Conservation (phyloP, 2,888 invertebrate genomes). For the Metallyticus violacea region DNA sequence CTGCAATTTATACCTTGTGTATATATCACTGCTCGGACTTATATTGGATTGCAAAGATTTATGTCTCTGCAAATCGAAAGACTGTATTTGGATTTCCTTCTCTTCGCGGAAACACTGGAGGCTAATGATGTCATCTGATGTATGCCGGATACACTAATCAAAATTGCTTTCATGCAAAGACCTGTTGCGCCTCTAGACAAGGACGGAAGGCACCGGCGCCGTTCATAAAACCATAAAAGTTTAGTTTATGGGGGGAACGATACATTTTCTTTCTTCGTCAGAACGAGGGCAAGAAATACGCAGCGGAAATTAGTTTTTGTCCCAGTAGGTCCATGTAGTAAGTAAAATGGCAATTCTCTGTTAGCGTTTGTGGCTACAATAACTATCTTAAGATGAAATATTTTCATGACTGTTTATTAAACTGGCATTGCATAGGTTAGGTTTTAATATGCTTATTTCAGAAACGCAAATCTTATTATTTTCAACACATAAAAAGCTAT, state of each 20-base stretch:
- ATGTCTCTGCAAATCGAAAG: background rate
- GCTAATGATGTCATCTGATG: background rate
- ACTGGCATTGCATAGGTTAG: too few species aligned
- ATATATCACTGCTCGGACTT: background rate
- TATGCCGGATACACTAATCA: constrained; percentile 1
- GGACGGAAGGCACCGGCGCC: background rate
- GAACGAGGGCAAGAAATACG: background rate
- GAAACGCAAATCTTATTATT: too few species aligned
- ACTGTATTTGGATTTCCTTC: background rate
- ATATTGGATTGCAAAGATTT: background rate
- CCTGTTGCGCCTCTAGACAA: background rate
- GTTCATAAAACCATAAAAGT: background rate
- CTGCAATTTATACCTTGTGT: background rate
- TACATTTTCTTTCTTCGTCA: background rate
- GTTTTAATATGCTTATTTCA: too few species aligned
- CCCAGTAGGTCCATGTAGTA: background rate
- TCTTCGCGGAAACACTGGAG: background rate
- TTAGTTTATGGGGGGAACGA: background rate
- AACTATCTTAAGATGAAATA: background rate
- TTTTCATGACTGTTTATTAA: too few species aligned
- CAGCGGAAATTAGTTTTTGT: background rate
- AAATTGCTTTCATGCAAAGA: background rate
- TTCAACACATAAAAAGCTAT: too few species aligned
- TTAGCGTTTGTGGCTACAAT: background rate
- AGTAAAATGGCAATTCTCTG: background rate